Conservation (phyloP, 1,140 invertebrate genomes). For the Oreohelix idahoensis region DNA sequence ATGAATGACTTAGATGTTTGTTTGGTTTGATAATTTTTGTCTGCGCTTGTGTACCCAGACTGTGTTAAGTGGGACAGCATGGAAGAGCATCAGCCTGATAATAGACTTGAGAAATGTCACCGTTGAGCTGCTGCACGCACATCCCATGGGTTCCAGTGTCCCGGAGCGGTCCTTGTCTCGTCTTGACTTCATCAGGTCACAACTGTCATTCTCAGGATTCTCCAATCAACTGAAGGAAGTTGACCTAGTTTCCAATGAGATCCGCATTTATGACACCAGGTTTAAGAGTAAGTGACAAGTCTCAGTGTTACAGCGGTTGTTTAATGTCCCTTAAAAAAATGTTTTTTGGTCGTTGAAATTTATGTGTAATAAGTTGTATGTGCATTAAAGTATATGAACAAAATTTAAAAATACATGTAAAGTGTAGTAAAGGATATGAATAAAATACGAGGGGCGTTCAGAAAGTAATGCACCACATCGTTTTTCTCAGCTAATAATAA, state of each 20-base stretch:
- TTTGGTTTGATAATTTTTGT: not conserved
- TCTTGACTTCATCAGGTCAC: constrained; percentile 93
- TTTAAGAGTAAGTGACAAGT: constrained; percentile 72
- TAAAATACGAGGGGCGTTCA: no score
- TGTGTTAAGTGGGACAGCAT: constrained; percentile 73
- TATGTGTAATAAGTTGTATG: no score
- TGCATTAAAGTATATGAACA: no score
- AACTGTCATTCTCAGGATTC: constrained; percentile 85
- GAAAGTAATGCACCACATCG: no score
- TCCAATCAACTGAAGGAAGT: constrained; percentile 92
- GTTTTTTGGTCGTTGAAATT: no score
- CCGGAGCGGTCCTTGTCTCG: constrained; percentile 82
- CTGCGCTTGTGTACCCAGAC: constrained; percentile 54
- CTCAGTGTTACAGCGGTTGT: no score
- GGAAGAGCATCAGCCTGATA: constrained; percentile 85
- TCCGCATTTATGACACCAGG: constrained; percentile 87
- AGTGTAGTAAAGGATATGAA: no score
- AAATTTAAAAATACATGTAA: no score
- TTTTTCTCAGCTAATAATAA: no score
- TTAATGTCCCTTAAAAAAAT: no score
- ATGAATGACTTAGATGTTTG: no score
- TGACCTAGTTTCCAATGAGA: constrained; percentile 93
- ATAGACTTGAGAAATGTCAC: constrained; percentile 92
- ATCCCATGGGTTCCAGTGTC: constrained; percentile 47
- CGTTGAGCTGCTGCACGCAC: constrained; percentile 78